A percentile compares a stretch with the other conserved stretches of the same genome.
phyloP scores from a whole-genome alignment of 2,113 vertebrate species.

The Hydropotes inermis region DNA sequence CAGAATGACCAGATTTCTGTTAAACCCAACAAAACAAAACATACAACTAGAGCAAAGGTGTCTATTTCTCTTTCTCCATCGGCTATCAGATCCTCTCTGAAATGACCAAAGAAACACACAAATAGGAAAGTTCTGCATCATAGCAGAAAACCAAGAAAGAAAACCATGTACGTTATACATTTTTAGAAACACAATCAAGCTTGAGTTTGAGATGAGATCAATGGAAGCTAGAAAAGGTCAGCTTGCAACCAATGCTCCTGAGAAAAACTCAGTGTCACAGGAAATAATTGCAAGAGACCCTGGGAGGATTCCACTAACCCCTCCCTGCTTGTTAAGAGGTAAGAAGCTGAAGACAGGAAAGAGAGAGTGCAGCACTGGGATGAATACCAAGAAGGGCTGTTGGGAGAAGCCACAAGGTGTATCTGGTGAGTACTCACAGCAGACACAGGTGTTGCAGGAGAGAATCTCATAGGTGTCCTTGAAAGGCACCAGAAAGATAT shows the following conservation, averaged over 20 bases:
- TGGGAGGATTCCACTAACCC: background rate
- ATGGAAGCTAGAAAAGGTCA: background rate
- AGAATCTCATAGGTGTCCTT: background rate
- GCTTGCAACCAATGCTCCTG: background rate
- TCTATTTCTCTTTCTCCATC: background rate
- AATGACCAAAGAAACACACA: constrained; percentile 12
- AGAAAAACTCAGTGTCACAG: background rate
- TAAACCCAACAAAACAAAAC: background rate
- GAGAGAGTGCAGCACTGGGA: background rate
- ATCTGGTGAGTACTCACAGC: background rate
- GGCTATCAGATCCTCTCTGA: background rate
- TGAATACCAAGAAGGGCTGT: background rate
- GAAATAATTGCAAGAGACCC: background rate
- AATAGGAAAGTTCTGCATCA: background rate
- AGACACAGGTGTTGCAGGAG: background rate
- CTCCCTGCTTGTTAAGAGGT: background rate
- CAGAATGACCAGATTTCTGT: background rate
- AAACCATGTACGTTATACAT: background rate
- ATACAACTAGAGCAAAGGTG: background rate
- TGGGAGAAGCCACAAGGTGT: background rate
- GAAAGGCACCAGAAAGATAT: background rate
- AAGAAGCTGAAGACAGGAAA: background rate
- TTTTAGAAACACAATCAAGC: background rate
- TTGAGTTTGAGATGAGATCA: background rate
- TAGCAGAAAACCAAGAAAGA: background rate